Base-by-base conservation (phyloP, 2,888 invertebrate genomes). In the Masnerella sp. region DNA sequence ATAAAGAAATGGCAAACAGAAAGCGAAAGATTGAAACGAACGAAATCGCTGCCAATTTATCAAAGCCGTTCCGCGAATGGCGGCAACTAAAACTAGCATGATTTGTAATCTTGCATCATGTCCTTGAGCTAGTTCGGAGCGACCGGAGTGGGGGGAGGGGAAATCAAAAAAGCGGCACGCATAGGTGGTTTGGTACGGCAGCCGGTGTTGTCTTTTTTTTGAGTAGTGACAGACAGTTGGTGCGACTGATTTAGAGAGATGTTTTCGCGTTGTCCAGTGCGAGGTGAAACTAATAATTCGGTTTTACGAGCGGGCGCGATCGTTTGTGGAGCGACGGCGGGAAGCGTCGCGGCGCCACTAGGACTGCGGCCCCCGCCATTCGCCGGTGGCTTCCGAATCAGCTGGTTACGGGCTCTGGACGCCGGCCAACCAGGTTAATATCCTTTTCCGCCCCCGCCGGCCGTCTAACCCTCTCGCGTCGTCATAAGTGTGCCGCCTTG, bases 361-460 rank as follows among this genome's bases (percentile, higher is more conserved):
- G 61, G 85, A 71, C 84, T 83, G 81, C 78, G 81, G 68, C 80
- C 81, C 56, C 78, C 81, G 78, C n/a, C n/a, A n/a, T n/a, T n/a
- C n/a, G n/a, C n/a, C n/a, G n/a, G n/a, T n/a, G n/a, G n/a, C 81
- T 83, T 80, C 43, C 67, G 80, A 84, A 87, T 87, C 86, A 87
- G 86, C 86, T 86, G 86, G 81, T 83, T 77, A 79, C 70, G 79
- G 75, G 75, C 81, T 79, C 85, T 86, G 86, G 87, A 86, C 83
- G 80, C 59, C 79, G 82, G 85, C 85, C 86, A 87, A 87, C 85
- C 85, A 81, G 87, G 86, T 86, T 87, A 87, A 78, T 78, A 78
- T 78, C 75, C 77, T 54, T 74, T 74, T 81, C 68, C 72, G 74
- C 67, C 65, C 68, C 75, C 75, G 42, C 40, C 20, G 47, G 28